phyloP scores from a whole-genome alignment of 2,888 invertebrate species.

The Mesochorus sp. region DNA sequence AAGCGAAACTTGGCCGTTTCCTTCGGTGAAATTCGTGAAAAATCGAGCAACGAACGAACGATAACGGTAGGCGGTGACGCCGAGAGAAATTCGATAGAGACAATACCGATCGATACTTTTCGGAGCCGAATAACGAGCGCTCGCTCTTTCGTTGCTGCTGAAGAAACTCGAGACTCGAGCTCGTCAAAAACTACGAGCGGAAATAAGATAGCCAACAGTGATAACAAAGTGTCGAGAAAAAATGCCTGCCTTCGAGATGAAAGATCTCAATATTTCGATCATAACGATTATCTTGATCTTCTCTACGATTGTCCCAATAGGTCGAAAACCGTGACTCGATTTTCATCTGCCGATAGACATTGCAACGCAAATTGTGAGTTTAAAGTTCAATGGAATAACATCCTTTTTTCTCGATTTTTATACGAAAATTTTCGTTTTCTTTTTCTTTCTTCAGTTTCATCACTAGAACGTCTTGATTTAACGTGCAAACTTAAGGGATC shows the following conservation, averaged over 20 bases:
- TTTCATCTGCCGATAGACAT: not conserved
- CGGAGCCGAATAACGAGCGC: conserved; percentile 23
- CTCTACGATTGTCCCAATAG: conserved; percentile 33
- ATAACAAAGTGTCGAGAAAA: conserved; percentile 29
- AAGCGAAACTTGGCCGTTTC: conserved; percentile 51
- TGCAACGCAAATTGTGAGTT: conserved; percentile 9
- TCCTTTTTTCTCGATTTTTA: not conserved
- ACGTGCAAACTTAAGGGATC: conserved; percentile 54
- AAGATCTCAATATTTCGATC: not conserved
- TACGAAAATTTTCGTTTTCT: not conserved
- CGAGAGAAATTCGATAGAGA: conserved; percentile 36
- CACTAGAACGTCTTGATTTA: conserved; percentile 45
- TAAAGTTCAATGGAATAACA: not conserved
- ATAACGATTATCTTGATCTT: conserved; percentile 44
- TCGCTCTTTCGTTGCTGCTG: conserved; percentile 2
- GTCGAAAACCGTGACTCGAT: conserved; percentile 27
- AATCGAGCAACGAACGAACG: conserved; percentile 37
- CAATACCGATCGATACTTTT: conserved; percentile 47
- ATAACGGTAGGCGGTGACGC: conserved; percentile 39
- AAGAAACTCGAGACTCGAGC: not conserved
- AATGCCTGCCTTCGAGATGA: conserved; percentile 15
- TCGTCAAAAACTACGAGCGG: not conserved
- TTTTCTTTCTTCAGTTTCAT: conserved; percentile 24
- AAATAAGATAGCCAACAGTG: conserved; percentile 17
- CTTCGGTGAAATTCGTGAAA: conserved; percentile 44